A percentile compares a stretch with the other conserved stretches of the same genome.
phyloP scores from a whole-genome alignment of 2,888 invertebrate genomes.

The Ophonus ardosiacus region DNA sequence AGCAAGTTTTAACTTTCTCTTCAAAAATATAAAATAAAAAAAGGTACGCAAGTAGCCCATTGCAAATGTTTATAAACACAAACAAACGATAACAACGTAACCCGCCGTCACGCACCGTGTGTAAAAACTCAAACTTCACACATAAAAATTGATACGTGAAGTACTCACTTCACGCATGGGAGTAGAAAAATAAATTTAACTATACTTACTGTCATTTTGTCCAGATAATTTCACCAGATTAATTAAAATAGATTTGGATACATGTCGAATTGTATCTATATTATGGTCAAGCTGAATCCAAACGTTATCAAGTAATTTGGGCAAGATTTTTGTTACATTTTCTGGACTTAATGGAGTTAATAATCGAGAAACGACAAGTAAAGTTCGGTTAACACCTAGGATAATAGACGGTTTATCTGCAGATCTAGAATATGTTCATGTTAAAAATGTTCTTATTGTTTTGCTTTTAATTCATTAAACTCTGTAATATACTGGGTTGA shows the following conservation, averaged over 20 bases:
- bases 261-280: slow-evolving; percentile 82
- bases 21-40: slow-evolving; percentile 57
- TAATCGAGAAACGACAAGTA: slow-evolving; percentile 69
- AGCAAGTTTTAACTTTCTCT: too few species aligned
- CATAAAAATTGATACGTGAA: too few species aligned
- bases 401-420: slow-evolving; percentile 70
- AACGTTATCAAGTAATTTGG: slow-evolving; percentile 75
- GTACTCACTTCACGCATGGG: too few species aligned
- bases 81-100: too few species aligned
- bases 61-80: too few species aligned
- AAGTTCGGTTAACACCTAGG: slow-evolving; percentile 71
- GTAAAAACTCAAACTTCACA: too few species aligned
- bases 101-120: too few species aligned
- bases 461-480: neutral
- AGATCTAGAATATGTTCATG: slow-evolving; percentile 67
- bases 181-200: neutral
- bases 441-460: neutral
- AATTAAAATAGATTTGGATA: slow-evolving; percentile 77
- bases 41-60: too few species aligned
- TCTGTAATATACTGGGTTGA: slow-evolving; percentile 19
- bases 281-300: slow-evolving; percentile 81
- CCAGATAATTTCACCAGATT: slow-evolving; percentile 74
- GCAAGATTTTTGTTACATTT: slow-evolving; percentile 70
- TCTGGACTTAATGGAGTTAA: slow-evolving; percentile 68
- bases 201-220: slow-evolving; percentile 71